Percentiles rank a stretch among this genome's conserved stretches.
These are phyloP conservation scores for Karalla daura DNA, from an alignment of 2,797 vertebrate genomes.

Conservation along the genomic window DNA sequence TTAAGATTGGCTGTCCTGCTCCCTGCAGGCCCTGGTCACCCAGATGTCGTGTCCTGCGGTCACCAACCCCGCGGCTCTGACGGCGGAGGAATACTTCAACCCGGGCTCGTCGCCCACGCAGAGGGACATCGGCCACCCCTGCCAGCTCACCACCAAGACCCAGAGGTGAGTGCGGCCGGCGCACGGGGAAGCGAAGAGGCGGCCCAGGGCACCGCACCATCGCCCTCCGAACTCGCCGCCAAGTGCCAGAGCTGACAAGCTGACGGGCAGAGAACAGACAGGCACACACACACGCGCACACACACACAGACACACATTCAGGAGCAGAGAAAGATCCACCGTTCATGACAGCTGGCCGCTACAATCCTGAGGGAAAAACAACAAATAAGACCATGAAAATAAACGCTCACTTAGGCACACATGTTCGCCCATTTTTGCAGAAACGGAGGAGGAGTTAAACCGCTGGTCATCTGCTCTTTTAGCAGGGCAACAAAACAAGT, in stretches of 20 bases:
- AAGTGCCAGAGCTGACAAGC: constrained; percentile 48
- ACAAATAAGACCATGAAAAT: background rate
- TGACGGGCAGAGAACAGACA: constrained; percentile 24
- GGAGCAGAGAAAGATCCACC: background rate
- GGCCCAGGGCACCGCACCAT: background rate
- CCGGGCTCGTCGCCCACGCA: constrained; percentile 86
- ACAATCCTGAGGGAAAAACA: constrained; percentile 16
- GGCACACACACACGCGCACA: background rate
- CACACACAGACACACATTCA: background rate
- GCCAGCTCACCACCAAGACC: constrained; percentile 98
- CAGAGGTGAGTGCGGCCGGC: constrained; percentile 91
- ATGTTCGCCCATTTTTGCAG: background rate
- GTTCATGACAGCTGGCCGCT: background rate
- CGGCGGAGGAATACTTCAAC: constrained; percentile 97
- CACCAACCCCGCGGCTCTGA: constrained; percentile 92
- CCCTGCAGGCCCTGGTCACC: constrained; percentile 90
- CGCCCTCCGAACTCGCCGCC: constrained; percentile 4
- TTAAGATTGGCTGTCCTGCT: background rate
- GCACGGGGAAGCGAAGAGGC: constrained; percentile 25
- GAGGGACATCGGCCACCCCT: constrained; percentile 93
- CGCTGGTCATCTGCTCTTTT: too few species aligned
- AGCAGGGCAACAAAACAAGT: too few species aligned
- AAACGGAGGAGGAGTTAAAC: too few species aligned
- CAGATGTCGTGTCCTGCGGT: constrained; percentile 89
- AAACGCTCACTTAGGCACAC: background rate